Evolutionary conservation across 2,113 vertebrate genomes (phyloP).

Genomic region (Gasterosteus nipponicus): DNA sequence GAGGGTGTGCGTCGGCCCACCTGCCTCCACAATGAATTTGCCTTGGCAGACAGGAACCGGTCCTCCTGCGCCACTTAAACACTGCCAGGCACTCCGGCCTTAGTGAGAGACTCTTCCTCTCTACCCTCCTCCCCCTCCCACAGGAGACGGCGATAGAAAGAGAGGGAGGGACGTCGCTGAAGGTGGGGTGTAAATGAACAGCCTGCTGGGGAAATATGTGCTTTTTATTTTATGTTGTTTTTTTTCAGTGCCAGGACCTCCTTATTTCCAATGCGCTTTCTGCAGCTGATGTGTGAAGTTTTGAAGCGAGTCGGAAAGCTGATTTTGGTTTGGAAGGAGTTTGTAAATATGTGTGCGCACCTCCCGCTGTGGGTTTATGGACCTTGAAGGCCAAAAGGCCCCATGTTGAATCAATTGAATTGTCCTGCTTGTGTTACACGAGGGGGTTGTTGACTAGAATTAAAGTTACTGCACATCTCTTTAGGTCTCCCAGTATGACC

Average conservation of each 20-base stretch:
- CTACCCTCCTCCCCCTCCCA: conserved; percentile 28
- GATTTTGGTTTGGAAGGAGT: conserved; percentile 50
- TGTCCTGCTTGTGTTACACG: conserved; percentile 52
- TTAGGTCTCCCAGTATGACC: conserved; percentile 38
- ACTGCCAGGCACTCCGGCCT: conserved; percentile 77
- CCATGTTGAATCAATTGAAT: conserved; percentile 52
- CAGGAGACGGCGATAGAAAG: conserved; percentile 27
- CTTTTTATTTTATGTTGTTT: conserved; percentile 27
- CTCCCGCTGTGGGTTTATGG: conserved; percentile 60
- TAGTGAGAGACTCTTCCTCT: conserved; percentile 61
- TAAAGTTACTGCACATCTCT: conserved; percentile 59
- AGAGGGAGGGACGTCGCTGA: conserved; percentile 35
- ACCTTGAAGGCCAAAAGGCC: conserved; percentile 54
- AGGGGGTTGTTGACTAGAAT: conserved; percentile 44
- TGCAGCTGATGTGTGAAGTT: conserved; percentile 60
- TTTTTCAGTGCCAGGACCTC: conserved; percentile 70
- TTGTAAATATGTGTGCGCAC: conserved; percentile 72
- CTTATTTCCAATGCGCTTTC: conserved; percentile 49
- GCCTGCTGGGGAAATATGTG: conserved; percentile 49
- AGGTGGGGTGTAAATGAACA: conserved; percentile 58
- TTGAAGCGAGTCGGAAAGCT: conserved; percentile 27
- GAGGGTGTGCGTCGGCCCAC: conserved; percentile 72
- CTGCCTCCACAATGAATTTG: conserved; percentile 76
- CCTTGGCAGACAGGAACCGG: conserved; percentile 75
- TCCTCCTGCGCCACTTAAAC: conserved; percentile 70